Evolutionary conservation across 2,113 vertebrate species (phyloP).

Genomic region (Ahaetulla prasina): DNA sequence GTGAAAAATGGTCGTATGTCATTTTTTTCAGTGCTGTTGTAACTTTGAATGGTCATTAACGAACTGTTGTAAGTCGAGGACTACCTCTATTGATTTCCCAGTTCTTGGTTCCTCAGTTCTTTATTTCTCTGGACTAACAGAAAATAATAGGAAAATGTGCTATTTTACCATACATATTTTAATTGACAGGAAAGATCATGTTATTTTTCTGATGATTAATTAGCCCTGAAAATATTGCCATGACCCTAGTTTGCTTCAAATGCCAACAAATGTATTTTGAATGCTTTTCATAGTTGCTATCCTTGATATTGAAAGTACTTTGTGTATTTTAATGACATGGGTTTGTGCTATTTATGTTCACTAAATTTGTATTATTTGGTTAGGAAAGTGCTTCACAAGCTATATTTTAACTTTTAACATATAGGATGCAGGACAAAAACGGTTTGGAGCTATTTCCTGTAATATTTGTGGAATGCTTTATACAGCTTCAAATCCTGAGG

Average conservation of each 20-base stretch:
- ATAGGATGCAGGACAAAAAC: slow-evolving; percentile 91
- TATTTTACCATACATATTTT: neutral
- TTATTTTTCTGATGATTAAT: neutral
- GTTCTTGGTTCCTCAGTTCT: neutral
- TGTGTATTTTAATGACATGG: neutral
- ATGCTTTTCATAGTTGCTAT: neutral
- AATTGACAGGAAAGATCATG: neutral
- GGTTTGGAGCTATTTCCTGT: slow-evolving; percentile 92
- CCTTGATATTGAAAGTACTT: neutral
- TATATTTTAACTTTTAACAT: slow-evolving; percentile 27
- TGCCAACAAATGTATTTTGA: neutral
- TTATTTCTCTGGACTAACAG: neutral
- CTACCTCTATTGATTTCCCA: neutral
- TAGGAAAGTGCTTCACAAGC: neutral
- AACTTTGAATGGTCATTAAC: neutral
- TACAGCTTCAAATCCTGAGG: slow-evolving; percentile 90
- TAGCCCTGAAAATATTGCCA: neutral
- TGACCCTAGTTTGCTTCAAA: neutral
- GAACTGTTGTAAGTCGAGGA: neutral
- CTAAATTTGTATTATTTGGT: neutral
- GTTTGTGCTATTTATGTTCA: neutral
- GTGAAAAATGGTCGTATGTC: neutral
- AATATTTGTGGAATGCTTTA: slow-evolving; percentile 97
- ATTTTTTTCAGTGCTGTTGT: neutral
- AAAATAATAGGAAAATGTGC: neutral